phyloP scores from a whole-genome alignment of 2,888 invertebrate species.

The Drosophila subsilvestris region DNA sequence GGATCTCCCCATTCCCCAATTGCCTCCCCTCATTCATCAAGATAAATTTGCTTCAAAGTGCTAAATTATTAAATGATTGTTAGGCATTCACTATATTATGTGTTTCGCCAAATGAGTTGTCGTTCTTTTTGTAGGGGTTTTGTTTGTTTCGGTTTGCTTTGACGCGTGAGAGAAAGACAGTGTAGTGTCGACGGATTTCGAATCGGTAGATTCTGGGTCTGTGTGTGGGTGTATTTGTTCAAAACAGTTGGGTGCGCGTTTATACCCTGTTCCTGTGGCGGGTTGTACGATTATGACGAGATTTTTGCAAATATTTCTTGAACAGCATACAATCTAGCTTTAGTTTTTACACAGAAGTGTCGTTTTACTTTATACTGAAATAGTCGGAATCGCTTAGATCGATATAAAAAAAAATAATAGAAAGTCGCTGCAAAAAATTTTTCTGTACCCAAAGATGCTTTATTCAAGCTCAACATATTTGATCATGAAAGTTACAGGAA shows the following conservation, averaged over 20 bases:
- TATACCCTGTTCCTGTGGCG: not conserved
- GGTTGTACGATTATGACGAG: not conserved
- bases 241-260: not conserved
- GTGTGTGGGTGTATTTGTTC: not conserved
- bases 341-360: too few species aligned
- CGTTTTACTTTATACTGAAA: too few species aligned
- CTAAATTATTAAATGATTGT: conserved; percentile 76
- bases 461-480: too few species aligned
- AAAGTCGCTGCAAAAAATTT: too few species aligned
- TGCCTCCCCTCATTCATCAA: conserved; percentile 62
- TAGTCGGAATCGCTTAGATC: too few species aligned
- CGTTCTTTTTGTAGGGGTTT: conserved; percentile 4
- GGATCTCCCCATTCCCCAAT: conserved; percentile 8
- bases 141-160: conserved; percentile 23
- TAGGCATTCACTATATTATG: conserved; percentile 45
- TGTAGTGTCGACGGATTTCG: conserved; percentile 12
- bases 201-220: conserved; percentile 2
- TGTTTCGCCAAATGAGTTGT: conserved; percentile 39
- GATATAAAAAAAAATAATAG: too few species aligned
- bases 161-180: conserved; percentile 12
- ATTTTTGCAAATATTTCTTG: too few species aligned
- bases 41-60: conserved; percentile 67
- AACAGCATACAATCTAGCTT: too few species aligned
- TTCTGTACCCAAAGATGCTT: too few species aligned
- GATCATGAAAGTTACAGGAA: too few species aligned